A percentile compares a stretch with the other conserved stretches of the same genome.
phyloP scores from a whole-genome alignment of 2,888 invertebrate genomes.

The Diplazon laetatorius region DNA sequence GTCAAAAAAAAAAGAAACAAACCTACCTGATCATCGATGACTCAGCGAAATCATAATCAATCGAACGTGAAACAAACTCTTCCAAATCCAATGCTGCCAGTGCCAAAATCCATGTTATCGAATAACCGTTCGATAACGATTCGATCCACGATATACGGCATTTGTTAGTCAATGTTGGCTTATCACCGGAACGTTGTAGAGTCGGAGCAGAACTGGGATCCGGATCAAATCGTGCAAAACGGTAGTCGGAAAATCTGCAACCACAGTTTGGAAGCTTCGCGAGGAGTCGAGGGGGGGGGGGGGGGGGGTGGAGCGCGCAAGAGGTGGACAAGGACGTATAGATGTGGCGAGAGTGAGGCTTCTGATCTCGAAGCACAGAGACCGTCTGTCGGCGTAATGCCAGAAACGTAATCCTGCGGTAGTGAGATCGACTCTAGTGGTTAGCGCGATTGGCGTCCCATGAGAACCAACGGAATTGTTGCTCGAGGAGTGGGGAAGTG shows the following conservation, averaged over 20 bases:
- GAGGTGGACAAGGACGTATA: not conserved
- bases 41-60: not conserved
- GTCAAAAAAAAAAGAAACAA: no score
- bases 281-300: no score
- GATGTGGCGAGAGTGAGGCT: slow-evolving; percentile 18
- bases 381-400: slow-evolving; percentile 65
- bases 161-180: slow-evolving; percentile 73
- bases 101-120: not conserved
- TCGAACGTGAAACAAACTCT: not conserved
- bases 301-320: no score
- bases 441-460: slow-evolving; percentile 58
- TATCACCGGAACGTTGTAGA: no score
- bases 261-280: not conserved
- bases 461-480: slow-evolving; percentile 16
- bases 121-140: slow-evolving; percentile 11
- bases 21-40: not conserved
- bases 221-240: not conserved
- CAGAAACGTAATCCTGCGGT: slow-evolving; percentile 69
- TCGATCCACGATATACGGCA: slow-evolving; percentile 65
- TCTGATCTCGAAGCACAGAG: slow-evolving; percentile 22
- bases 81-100: not conserved
- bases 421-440: slow-evolving; percentile 37
- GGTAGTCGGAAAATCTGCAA: slow-evolving; percentile 1
- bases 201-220: slow-evolving; percentile 34
- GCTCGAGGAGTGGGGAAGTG: slow-evolving; percentile 40